Base-by-base conservation (phyloP, 2,888 invertebrate species). In the Alcis repandata region DNA sequence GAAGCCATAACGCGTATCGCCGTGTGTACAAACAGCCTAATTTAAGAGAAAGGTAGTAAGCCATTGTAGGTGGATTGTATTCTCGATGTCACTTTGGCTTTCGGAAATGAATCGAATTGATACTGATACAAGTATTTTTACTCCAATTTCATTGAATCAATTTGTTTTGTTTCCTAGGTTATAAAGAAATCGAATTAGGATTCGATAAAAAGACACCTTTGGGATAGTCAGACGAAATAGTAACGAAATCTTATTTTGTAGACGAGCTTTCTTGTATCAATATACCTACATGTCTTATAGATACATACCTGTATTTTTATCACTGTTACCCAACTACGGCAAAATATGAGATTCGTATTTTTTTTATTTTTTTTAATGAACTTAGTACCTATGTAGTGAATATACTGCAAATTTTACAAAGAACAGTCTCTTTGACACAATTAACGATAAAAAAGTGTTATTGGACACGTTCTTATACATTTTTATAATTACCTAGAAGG, bases 41-140 rank as follows among this genome's bases (percentile, higher is more conserved):
- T 27, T 4, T 27, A 27, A 27, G 6, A 27, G 2, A 27, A 27
- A 27, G 6, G 27, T 2, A 27, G 27, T 27, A 27, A 6, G 27
- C n/a, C n/a, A 8, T 36, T 15, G 40, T 3, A 22, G 33, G 43
- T 11, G 19, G 43, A 32, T 20, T 43, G 36, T 54, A 27, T 27
- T 27, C 8, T 60, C 36, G 13, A 48, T 46, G 22, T 48, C 46
- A 19, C 43, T 45, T 10, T 13, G 27, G 32, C 17, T 33, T 56
- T 56, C 6, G 43, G 45, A 33, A 45, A 33, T 43, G 17, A 46
- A 61, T 61, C 38, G 17, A 61, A 59, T 59, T 33, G 59, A 51
- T 33, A 51, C 22, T 33, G 19, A 27, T 17, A 33, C 33, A 32
- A 11, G 20, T 52, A 40, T 48, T 46, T 19, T 48, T 48, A 17